A percentile compares a stretch with the other conserved stretches of the same genome.
Conservation (phyloP, 2,797 vertebrate genomes). For the Mormyrus hasselquistii region DNA sequence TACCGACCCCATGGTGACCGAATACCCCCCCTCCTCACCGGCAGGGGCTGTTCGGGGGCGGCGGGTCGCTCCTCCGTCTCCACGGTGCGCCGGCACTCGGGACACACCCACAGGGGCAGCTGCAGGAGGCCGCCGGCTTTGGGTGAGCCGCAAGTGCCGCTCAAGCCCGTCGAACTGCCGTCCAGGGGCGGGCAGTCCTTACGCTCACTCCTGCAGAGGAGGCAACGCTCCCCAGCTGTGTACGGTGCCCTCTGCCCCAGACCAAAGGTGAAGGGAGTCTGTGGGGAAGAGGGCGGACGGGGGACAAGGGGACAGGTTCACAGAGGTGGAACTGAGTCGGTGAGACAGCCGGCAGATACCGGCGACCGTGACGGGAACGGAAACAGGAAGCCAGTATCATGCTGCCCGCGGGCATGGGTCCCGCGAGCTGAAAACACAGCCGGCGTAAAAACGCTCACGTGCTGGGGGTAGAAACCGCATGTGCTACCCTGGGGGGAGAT, state of each 20-base stretch:
- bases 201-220: constrained; percentile 88
- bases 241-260: constrained; percentile 88
- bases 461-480: neutral
- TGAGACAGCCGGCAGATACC: neutral
- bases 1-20: neutral
- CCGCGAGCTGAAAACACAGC: neutral
- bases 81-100: constrained; percentile 86
- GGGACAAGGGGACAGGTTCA: neutral
- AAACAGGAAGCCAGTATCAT: neutral
- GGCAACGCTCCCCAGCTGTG: constrained; percentile 86
- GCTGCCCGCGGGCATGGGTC: neutral
- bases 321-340: neutral
- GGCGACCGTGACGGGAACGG: neutral
- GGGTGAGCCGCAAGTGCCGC: constrained; percentile 64
- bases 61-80: constrained; percentile 86
- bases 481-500: neutral
- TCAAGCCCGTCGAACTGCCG: constrained; percentile 66
- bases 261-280: constrained; percentile 95
- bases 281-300: constrained; percentile 19
- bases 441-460: neutral
- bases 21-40: constrained; percentile 60
- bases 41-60: constrained; percentile 74
- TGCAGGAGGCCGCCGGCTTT: constrained; percentile 80
- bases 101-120: constrained; percentile 94
- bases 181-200: constrained; percentile 78